A percentile compares a stretch with the other conserved stretches of the same genome.
phyloP scores from a whole-genome alignment of 30 jellyfish, hydroid and myxozoan genomes.

The Cassiopea andromeda region DNA sequence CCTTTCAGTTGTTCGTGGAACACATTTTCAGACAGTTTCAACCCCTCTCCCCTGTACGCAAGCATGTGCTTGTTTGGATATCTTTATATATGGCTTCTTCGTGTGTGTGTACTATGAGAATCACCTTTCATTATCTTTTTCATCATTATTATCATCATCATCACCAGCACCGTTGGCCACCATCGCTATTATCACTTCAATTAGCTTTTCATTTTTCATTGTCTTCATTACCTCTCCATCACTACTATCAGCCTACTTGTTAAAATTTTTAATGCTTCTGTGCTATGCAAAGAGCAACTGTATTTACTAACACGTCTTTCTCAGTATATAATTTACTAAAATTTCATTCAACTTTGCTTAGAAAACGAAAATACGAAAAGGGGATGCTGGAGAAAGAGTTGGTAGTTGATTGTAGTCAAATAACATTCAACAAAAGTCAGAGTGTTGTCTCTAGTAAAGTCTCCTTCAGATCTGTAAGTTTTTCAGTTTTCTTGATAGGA shows the following conservation, averaged over 20 bases:
- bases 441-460: conserved; percentile 35
- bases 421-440: conserved; percentile 42
- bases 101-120: no score
- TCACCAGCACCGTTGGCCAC: background rate
- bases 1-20: background rate
- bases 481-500: background rate
- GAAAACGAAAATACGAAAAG: conserved; percentile 80
- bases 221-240: conserved; percentile 8
- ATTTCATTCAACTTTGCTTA: background rate
- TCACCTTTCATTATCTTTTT: background rate
- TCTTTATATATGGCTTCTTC: background rate
- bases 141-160: conserved; percentile 1
- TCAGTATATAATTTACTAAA: background rate
- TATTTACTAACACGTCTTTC: no score
- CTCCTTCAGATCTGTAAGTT: conserved; percentile 43
- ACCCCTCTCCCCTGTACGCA: no score
- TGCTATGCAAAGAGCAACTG: no score
- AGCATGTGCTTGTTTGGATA: no score
- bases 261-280: background rate
- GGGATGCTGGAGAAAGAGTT: conserved; percentile 70
- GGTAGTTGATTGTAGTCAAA: conserved; percentile 48
- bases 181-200: background rate
- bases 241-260: conserved; percentile 6
- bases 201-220: background rate
- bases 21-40: no score